A percentile compares a stretch with the other conserved stretches of the same genome.
Evolutionary conservation across 2,113 vertebrate species (phyloP).

Genomic region (Bos taurus): ARS-UCD2.0 NC_037332.1:78256001-78256500

Average conservation of each 20-base stretch:
- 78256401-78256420: neutral
- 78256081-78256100: neutral
- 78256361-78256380: neutral
- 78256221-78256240: neutral
- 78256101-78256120: neutral
- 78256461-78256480: neutral
- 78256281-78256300: neutral
- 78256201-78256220: neutral
- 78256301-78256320: neutral
- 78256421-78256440: neutral
- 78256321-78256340: neutral
- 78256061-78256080: neutral
- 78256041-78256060: neutral
- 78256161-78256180: neutral
- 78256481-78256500: neutral
- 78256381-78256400: neutral
- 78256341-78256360: neutral
- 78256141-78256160: neutral
- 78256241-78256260: neutral
- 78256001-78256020: neutral
- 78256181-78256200: neutral
- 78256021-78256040: neutral
- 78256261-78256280: neutral
- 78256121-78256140: neutral
- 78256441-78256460: neutral